A percentile compares a stretch with the other conserved stretches of the same genome.
Conservation (phyloP, 2,113 vertebrate species). For the Fulica atra region DNA sequence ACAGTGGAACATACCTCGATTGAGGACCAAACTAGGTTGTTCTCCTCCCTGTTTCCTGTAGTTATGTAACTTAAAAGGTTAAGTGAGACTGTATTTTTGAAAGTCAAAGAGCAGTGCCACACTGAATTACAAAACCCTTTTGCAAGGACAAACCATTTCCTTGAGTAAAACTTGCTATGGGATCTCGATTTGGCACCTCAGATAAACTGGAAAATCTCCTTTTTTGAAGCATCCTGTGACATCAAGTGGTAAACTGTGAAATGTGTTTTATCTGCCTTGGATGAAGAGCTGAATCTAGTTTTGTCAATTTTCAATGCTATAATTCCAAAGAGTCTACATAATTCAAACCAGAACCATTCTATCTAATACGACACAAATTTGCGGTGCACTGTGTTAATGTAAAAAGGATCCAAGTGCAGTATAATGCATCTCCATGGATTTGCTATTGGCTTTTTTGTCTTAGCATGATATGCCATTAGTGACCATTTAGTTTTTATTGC, state of each 20-base stretch:
- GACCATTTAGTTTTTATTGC: constrained; percentile 30
- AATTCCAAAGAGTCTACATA: background rate
- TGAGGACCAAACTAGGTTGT: background rate
- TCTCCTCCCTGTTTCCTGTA: background rate
- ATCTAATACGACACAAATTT: background rate
- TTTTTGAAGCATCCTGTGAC: background rate
- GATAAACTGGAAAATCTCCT: background rate
- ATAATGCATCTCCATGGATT: background rate
- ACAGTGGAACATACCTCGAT: background rate
- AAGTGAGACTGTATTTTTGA: background rate
- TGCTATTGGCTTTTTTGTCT: background rate
- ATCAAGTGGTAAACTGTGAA: background rate
- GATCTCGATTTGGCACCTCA: background rate
- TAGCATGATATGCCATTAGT: constrained; percentile 14
- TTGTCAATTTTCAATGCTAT: background rate
- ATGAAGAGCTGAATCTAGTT: background rate
- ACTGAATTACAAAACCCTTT: background rate
- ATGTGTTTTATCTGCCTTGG: background rate
- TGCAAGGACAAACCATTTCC: background rate
- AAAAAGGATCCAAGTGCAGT: background rate
- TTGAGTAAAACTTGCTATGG: background rate
- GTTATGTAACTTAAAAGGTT: background rate
- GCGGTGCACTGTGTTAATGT: background rate
- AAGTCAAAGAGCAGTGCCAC: background rate
- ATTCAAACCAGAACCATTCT: background rate